These are phyloP conservation scores for Drosophila mimetica DNA, from an alignment of 2,888 invertebrate genomes.

Conservation along the genomic window DNA sequence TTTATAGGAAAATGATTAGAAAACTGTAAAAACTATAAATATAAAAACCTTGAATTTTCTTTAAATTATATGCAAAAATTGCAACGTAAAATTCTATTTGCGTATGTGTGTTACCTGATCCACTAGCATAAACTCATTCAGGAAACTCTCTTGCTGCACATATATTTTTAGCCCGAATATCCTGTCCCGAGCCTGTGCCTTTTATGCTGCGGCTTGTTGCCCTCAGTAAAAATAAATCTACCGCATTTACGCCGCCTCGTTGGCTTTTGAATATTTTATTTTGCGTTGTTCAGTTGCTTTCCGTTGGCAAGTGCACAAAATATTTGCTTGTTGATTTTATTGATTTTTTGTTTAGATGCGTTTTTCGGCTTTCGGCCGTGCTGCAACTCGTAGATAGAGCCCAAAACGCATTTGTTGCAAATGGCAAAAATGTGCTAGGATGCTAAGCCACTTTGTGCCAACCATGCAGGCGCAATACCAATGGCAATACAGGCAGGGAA, in stretches of 20 bases:
- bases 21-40: too few relatives aligned
- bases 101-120: slow-evolving; percentile 19
- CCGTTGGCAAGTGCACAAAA: slow-evolving; percentile 47
- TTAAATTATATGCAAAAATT: neutral
- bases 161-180: slow-evolving; percentile 35
- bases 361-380: slow-evolving; percentile 18
- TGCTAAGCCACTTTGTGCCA: slow-evolving; percentile 71
- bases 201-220: slow-evolving; percentile 35
- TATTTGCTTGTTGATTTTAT: slow-evolving; percentile 67
- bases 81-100: slow-evolving; percentile 6
- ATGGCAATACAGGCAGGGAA: slow-evolving; percentile 15
- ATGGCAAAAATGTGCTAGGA: slow-evolving; percentile 32
- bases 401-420: slow-evolving; percentile 57
- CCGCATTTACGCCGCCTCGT: slow-evolving; percentile 73
- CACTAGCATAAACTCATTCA: slow-evolving; percentile 17
- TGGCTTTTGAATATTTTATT: slow-evolving; percentile 74
- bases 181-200: slow-evolving; percentile 24
- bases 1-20: too few relatives aligned
- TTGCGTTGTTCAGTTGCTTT: slow-evolving; percentile 45
- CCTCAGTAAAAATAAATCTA: slow-evolving; percentile 74
- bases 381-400: slow-evolving; percentile 58
- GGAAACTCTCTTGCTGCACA: slow-evolving; percentile 17
- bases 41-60: too few relatives aligned
- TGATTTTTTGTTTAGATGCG: slow-evolving; percentile 55
- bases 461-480: slow-evolving; percentile 33